A percentile compares a stretch with the other conserved stretches of the same genome.
These are phyloP conservation scores for Falco concolor DNA, from an alignment of 2,797 vertebrate genomes.

Conservation along the genomic window DNA sequence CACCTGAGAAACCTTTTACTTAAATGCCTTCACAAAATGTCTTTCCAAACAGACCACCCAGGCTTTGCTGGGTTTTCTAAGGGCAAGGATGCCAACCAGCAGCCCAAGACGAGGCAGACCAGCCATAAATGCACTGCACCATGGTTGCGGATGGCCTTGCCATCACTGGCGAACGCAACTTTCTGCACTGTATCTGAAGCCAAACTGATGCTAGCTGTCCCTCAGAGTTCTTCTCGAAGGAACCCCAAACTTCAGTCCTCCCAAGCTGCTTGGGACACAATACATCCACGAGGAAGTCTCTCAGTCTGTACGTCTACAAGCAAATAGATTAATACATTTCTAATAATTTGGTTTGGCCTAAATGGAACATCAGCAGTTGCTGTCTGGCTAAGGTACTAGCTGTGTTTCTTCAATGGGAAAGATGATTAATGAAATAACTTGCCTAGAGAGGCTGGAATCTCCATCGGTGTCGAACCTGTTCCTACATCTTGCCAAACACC, in stretches of 20 bases:
- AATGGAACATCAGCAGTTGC: not conserved
- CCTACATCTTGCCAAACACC: not conserved
- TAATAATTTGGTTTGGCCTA: not conserved
- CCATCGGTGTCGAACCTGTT: not conserved
- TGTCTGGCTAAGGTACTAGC: not conserved
- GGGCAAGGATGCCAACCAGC: not conserved
- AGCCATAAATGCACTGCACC: not conserved
- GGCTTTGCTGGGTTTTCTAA: not conserved
- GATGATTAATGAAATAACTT: not conserved
- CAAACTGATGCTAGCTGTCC: not conserved
- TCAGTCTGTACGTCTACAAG: not conserved
- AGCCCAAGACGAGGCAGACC: not conserved
- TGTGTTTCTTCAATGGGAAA: not conserved
- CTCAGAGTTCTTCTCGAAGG: not conserved
- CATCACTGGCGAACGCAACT: not conserved
- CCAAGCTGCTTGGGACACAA: not conserved
- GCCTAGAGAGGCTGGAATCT: not conserved
- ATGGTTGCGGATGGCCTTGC: rapidly evolving
- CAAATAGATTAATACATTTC: not conserved
- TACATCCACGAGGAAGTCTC: rapidly evolving
- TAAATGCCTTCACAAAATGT: not conserved
- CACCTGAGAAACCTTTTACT: not conserved
- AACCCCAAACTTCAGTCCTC: not conserved
- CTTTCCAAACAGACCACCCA: not conserved
- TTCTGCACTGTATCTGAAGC: not conserved